A percentile compares a stretch with the other conserved stretches of the same genome.
Conservation (phyloP, 2,113 vertebrate species). For the Calidris pugnax region DNA sequence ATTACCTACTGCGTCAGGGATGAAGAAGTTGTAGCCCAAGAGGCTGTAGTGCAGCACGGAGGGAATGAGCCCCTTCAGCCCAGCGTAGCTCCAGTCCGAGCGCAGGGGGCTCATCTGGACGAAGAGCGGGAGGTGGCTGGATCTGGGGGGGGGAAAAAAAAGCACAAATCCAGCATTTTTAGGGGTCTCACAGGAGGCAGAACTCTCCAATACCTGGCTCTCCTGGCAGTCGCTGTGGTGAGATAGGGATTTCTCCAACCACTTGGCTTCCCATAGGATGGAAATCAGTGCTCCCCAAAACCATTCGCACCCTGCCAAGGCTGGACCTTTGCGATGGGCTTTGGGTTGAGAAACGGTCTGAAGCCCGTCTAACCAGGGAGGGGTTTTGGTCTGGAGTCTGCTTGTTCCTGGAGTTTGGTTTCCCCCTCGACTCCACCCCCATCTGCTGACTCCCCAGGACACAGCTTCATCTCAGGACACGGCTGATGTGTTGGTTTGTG, state of each 20-base stretch:
- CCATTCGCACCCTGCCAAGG: rapidly evolving
- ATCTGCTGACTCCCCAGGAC: not conserved
- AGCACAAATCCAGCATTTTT: not conserved
- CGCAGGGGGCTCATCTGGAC: slow-evolving; percentile 80
- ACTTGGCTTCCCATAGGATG: no score
- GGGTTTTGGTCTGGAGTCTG: not conserved
- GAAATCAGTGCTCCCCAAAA: not conserved
- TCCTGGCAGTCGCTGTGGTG: rapidly evolving
- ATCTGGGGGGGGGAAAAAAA: slow-evolving; percentile 66
- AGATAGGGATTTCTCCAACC: not conserved
- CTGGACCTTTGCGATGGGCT: not conserved
- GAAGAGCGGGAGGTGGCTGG: slow-evolving; percentile 83
- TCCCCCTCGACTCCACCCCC: not conserved
- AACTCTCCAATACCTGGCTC: rapidly evolving
- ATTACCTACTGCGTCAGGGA: slow-evolving; percentile 91
- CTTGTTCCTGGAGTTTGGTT: not conserved
- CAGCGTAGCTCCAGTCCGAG: slow-evolving; percentile 84
- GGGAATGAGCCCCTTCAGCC: slow-evolving; percentile 87
- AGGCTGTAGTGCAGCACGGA: slow-evolving; percentile 88
- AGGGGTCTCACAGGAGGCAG: rapidly evolving
- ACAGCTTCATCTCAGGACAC: not conserved
- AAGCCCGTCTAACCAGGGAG: not conserved
- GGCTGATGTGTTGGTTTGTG: not conserved
- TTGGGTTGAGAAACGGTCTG: not conserved
- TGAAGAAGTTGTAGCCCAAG: slow-evolving; percentile 91